Conservation (phyloP, 2,797 vertebrate genomes). For the Mormyrops boulengeri region DNA sequence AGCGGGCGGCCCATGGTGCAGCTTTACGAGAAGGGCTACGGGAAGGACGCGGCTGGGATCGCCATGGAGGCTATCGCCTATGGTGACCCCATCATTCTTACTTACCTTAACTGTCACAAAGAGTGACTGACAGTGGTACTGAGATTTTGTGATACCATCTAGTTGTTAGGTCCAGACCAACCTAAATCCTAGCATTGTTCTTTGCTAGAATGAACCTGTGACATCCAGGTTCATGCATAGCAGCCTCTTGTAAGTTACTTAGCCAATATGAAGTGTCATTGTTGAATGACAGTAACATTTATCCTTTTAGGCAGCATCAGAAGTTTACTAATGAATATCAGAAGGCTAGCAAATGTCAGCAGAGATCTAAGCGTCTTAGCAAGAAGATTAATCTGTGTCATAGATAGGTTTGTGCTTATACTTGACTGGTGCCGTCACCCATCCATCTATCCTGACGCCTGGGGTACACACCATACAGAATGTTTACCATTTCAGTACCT, state of each 20-base stretch:
- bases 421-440: neutral
- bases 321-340: neutral
- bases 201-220: neutral
- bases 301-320: neutral
- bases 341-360: neutral
- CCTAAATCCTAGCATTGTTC: neutral
- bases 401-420: neutral
- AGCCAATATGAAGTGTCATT: neutral
- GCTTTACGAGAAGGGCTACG: slow-evolving; percentile 95
- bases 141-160: neutral
- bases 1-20: slow-evolving; percentile 76
- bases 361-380: neutral
- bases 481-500: neutral
- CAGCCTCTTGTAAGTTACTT: neutral
- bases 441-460: neutral
- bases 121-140: neutral
- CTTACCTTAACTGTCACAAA: neutral
- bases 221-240: neutral
- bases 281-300: neutral
- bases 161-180: neutral
- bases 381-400: neutral
- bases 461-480: neutral
- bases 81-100: slow-evolving; percentile 52
- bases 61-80: slow-evolving; percentile 97
- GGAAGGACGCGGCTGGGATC: slow-evolving; percentile 93